Base-by-base conservation (phyloP, 2,888 invertebrate species). In the Acanthoscelides obtectus region DNA sequence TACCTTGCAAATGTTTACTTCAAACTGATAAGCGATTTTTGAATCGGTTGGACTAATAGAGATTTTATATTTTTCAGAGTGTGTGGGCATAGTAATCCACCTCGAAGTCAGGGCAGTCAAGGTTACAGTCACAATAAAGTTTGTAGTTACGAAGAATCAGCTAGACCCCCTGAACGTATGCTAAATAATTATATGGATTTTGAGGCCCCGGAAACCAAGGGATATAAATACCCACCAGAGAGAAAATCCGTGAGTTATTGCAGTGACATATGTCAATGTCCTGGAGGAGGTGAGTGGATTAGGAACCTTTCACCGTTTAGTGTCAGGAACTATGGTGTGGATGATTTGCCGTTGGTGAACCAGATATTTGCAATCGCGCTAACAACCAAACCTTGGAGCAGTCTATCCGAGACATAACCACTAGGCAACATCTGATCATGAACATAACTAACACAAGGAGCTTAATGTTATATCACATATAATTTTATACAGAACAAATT, bases 221-320 rank as follows among this genome's bases (percentile, higher is more conserved):
- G 81, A 72, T 73, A 77, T 81, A 75, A 82, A 83, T 69, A 77
- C 71, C 78, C 79, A 22, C 79, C 80, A 20, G 65, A 72, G 22
- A 71, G 71, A 63, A 66, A 71, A 21, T 76, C 75, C 4, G 72
- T 78, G 19, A 82, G 81, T 71, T 81, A 80, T 22, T 81, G 80
- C 69, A 81, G 79, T 72, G 80, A 81, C 68, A 80, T 81, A 64
- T 80, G 79, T 72, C 80, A 80, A 71, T 77, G 79, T 69, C 81
- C 81, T n/a, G 83, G 83, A 69, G 84, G 84, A 70, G 81, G 81
- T 74, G 71, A 69, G 66, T n/a, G 17, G 8, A 20, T 20, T 45
- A 45, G n/a, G n/a, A n/a, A 63, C 19, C 8, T 63, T 63, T 63
- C 1, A 6, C 20, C 20, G 66, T 20, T 66, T 19, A 20, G 20